Evolutionary conservation across 92 coral and sea anemone genomes (phyloP).

Genomic region (Phenganax stokvisi): DNA sequence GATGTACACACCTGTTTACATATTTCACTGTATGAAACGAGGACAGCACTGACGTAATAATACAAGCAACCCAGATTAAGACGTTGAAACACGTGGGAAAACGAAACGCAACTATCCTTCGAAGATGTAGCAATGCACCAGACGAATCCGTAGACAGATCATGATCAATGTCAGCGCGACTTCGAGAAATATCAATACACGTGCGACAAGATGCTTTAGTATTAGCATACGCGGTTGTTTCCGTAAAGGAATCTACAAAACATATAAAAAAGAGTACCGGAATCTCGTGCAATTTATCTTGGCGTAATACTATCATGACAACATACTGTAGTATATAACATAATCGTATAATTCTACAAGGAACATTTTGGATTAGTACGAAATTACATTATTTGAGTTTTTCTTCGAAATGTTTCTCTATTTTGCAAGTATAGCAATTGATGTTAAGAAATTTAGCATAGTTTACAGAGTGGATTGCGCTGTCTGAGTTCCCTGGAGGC

Average conservation of each 20-base stretch:
- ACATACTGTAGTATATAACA: too few relatives aligned
- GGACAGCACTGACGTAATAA: constrained; percentile 14
- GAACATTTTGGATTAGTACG: neutral
- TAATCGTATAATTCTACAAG: neutral
- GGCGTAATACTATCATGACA: too few relatives aligned
- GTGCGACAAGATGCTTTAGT: neutral
- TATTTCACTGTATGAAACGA: constrained; percentile 10
- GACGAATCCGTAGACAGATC: constrained; percentile 25
- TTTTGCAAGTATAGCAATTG: too few relatives aligned
- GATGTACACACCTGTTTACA: constrained; percentile 6
- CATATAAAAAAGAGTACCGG: neutral
- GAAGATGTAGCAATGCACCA: constrained; percentile 14
- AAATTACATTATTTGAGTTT: too few relatives aligned
- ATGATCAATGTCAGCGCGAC: neutral
- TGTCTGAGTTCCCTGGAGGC: too few relatives aligned
- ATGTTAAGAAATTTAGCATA: too few relatives aligned
- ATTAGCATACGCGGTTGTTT: neutral
- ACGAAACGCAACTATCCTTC: neutral
- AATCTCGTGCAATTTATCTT: too few relatives aligned
- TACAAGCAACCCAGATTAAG: constrained; percentile 18
- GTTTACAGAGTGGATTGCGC: too few relatives aligned
- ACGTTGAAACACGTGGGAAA: constrained; percentile 15
- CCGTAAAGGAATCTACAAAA: neutral
- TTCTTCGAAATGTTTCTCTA: too few relatives aligned
- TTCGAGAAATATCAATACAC: neutral